These are phyloP conservation scores for Araneus ventricosus DNA, from an alignment of 1,140 invertebrate species.

Conservation along the genomic window DNA sequence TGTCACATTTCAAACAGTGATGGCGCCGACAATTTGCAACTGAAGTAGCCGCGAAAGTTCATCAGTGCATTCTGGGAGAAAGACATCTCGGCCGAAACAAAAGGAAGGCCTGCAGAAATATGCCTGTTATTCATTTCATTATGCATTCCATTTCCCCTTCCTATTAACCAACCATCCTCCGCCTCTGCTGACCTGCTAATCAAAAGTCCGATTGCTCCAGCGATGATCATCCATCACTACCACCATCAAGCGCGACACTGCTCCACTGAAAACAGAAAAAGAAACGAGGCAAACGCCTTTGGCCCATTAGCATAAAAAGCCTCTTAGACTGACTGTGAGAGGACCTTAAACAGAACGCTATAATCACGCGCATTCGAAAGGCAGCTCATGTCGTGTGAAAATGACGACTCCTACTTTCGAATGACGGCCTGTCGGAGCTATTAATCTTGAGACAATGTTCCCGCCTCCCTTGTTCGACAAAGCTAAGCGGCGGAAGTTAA, in stretches of 20 bases:
- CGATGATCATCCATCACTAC: conserved; percentile 18
- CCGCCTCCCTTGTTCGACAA: conserved; percentile 53
- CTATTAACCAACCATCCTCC: conserved; percentile 4
- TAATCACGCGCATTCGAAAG: conserved; percentile 51
- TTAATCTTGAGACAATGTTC: conserved; percentile 64
- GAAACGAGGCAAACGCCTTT: conserved; percentile 37
- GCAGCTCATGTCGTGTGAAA: conserved; percentile 52
- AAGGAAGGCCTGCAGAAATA: neutral
- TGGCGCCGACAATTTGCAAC: too few relatives aligned
- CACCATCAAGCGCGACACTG: conserved; percentile 45
- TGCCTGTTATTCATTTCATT: conserved; percentile 7
- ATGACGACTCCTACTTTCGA: conserved; percentile 59
- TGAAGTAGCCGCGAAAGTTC: neutral
- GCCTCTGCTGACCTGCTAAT: conserved; percentile 48
- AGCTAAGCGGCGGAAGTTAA: conserved; percentile 59
- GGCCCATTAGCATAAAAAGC: conserved; percentile 65
- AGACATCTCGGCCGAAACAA: neutral
- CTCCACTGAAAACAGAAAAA: neutral
- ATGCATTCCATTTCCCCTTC: conserved; percentile 42
- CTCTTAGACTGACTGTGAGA: conserved; percentile 15
- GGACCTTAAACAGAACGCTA: conserved; percentile 14
- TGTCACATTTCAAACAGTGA: too few relatives aligned
- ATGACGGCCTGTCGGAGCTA: conserved; percentile 47
- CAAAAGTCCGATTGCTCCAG: conserved; percentile 46
- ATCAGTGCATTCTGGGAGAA: neutral